Evolutionary conservation across 2,797 vertebrate species (phyloP), one percentile per base, ranked within the genome.

Genomic region (Halcyon leucocephala): DNA sequence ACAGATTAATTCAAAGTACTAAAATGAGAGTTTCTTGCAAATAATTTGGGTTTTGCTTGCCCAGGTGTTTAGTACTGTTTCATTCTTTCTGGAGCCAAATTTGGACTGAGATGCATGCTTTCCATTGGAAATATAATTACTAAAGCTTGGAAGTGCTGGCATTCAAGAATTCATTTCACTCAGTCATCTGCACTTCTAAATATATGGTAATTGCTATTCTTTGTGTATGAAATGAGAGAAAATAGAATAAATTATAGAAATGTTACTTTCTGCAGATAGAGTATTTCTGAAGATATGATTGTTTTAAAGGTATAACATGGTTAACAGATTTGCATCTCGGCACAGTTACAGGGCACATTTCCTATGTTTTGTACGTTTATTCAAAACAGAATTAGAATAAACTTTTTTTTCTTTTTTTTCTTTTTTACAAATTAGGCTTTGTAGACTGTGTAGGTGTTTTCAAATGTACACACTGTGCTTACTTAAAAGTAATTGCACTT

Each of bases 401-500:
- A 29, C 31, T 44, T 44, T 51, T 33, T 57, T 66, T n/a, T 60
- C 79, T 87, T 77, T 65, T 57, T 84, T 66, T 35, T 60, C 24
- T 82, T 87, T 82, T 87, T 77, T 65, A 66, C 20, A 84, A 62
- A 80, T 70, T 72, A 49, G 31, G 31, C 64, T 92, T 89, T 33
- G 28, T 60, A 52, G 28, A 33, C 81, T 87, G 71, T 64, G 80
- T 90, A 71, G 81, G 78, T 91, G 90, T 87, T 91, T 71, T 83
- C 52, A 74, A 92, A 87, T 37, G 61, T 48, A 42, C 3, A 1
- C n/a, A 65, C 49, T 35, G 9, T 39, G 72, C 84, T 84, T 82
- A 52, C 81, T 91, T 89, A 54, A 65, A 93, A 82, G 65, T 67
- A 93, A 92, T 71, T 81, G 29, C 65, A 29, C 87, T 93, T 84